phyloP scores from a whole-genome alignment of 2,888 invertebrate species.

The Zhengitettix transpicula region DNA sequence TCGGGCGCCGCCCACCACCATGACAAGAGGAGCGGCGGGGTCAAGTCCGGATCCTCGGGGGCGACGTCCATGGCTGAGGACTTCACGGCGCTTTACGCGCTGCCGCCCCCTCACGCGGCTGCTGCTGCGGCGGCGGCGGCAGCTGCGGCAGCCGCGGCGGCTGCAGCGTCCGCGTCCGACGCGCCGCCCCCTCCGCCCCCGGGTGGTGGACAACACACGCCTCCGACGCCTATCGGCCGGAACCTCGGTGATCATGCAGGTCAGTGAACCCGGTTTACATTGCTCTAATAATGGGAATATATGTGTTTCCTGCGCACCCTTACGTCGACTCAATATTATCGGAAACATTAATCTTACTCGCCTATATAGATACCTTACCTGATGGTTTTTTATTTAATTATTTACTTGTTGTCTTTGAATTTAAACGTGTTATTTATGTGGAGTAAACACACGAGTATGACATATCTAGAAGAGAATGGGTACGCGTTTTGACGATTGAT shows the following conservation, averaged over 20 bases:
- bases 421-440: too few relatives aligned
- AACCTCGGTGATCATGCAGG: constrained; percentile 11
- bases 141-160: background rate
- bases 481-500: too few relatives aligned
- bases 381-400: too few relatives aligned
- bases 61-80: constrained; percentile 20
- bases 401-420: too few relatives aligned
- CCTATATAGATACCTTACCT: too few relatives aligned
- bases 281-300: too few relatives aligned
- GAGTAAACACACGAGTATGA: too few relatives aligned
- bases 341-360: too few relatives aligned
- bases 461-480: too few relatives aligned
- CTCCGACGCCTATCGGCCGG: constrained; percentile 8
- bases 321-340: too few relatives aligned
- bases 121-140: background rate
- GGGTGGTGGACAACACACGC: constrained; percentile 7
- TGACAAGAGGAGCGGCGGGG: constrained; percentile 19
- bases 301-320: too few relatives aligned
- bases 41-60: constrained; percentile 4
- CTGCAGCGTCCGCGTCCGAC: background rate
- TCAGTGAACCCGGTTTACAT: constrained; percentile 1
- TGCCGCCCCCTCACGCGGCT: background rate
- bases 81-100: background rate
- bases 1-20: constrained; percentile 18
- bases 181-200: constrained; percentile 7